Evolutionary conservation across 1,140 invertebrate genomes (phyloP).

Genomic region (Thaumetopoea pityocampa): DNA sequence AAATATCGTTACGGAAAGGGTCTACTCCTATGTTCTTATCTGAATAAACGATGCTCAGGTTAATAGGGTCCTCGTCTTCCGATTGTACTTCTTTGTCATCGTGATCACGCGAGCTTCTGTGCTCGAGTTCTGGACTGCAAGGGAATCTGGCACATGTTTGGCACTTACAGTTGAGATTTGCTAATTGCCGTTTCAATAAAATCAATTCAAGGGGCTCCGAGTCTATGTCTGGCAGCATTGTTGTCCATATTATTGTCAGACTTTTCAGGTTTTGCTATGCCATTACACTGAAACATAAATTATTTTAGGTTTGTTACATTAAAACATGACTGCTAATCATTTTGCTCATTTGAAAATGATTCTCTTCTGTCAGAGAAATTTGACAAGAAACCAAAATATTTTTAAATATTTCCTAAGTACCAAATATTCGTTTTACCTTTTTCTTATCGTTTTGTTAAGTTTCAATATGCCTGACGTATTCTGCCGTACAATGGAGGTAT

Average conservation of each 20-base stretch:
- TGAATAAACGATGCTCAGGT: background rate
- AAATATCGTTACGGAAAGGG: conserved; percentile 7
- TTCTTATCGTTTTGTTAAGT: too few relatives aligned
- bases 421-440: too few relatives aligned
- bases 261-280: background rate
- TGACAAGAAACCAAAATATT: too few relatives aligned
- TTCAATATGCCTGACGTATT: too few relatives aligned
- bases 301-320: conserved; percentile 1
- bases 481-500: too few relatives aligned
- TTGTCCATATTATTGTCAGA: conserved; percentile 22
- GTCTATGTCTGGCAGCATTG: conserved; percentile 1
- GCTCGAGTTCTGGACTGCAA: background rate
- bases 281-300: conserved; percentile 10
- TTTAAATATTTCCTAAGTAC: too few relatives aligned
- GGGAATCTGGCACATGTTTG: conserved; percentile 16
- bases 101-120: too few relatives aligned
- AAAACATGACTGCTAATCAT: too few relatives aligned
- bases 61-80: background rate
- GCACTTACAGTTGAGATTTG: conserved; percentile 38
- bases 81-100: conserved; percentile 16
- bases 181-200: conserved; percentile 38
- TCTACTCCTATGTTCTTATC: background rate
- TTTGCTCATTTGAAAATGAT: too few relatives aligned
- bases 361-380: too few relatives aligned
- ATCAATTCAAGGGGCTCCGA: conserved; percentile 36